Evolutionary conservation across 30 jellyfish, hydroid and myxozoan species (phyloP), one percentile per base, ranked within the genome.

Genomic region (Cassiopea andromeda): DNA sequence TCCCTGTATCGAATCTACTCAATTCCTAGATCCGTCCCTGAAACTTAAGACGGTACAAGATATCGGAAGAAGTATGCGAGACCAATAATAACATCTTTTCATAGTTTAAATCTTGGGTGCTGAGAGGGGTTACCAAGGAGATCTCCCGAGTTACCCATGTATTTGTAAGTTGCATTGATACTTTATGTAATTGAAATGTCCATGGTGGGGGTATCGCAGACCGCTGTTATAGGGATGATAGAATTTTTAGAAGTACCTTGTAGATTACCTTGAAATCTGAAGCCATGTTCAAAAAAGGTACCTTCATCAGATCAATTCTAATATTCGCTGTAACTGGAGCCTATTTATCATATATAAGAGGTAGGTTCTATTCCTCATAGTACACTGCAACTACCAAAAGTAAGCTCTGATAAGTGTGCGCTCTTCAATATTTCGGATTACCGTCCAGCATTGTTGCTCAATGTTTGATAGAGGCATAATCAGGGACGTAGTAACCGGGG

Each of bases 131-230:
- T 60, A 46, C 84, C 64, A 54, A 54, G 64, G 64, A 54, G 64
- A 54, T 54, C 64, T 3, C 64, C 84, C 45, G 84, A 75, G 84
- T 75, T 60, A 49, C 66, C 82, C 82, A 73, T n/a, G 82, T 59
- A 7, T 16, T 59, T 9, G 16, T 9, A 16, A 16, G 70, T 7
- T 7, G 70, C 70, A 27, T 27, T 59, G 70, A 59, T 59, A 16
- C 16, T 9, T 59, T 9, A 59, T 59, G 70, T 59, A 9, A 59
- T 16, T 27, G 38, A 27, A 27, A 27, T 27, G 38, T 27, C 38
- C 38, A 27, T 27, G 15, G 38, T 27, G 38, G 38, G 38, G 38
- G 38, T 27, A 27, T 27, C 38, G 38, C 38, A 27, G 38, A 27
- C 38, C 38, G 38, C 38, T 27, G 38, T 27, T 27, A 27, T 27